Base-by-base conservation (phyloP, 1,140 invertebrate genomes). In the Mylabris phalerata region DNA sequence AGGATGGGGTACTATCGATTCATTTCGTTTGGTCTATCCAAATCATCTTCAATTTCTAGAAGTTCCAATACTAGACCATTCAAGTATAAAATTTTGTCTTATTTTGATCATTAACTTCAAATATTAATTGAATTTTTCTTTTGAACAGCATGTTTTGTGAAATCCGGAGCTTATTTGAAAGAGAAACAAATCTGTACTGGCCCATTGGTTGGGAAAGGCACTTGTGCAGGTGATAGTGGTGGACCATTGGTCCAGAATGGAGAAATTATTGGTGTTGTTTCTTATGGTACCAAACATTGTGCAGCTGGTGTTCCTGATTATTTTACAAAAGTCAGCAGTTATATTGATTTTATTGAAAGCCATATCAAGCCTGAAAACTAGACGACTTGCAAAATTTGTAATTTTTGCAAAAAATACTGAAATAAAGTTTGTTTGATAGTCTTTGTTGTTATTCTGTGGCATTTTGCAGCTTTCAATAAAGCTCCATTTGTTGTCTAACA, bases 251-350 rank as follows among this genome's bases (percentile, higher is more conserved):
- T 81, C 13, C 71, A 80, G 47, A 64, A 73, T 62, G 70, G 59
- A 19, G 64, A 73, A 10, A 45, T 79, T 56, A 67, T 89, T 55
- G 89, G 89, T 13, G 73, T 89, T 11, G 87, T 89, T 0, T 90
- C 87, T 2, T 90, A 19, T 86, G 85, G 88, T 39, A 77, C 82
- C 40, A 89, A 88, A 60, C 87, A 87, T 63, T 84, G 85, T 3
- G 63, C 72, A 13, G 73, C 70, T 62, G 80, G 81, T 13, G 73
- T 78, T 1, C 88, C 88, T 1, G 85, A 86, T 0, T 81, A 90
- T 0, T 90, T 85, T 68, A 85, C 86, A 0, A 80, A 80, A 62
- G 82, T 87, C 1, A 32, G 32, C 32, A 32, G 32, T 32, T 32
- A 5, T 32, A 32, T 32, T 32, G 32, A 32, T 32, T 32, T 32